Conservation (phyloP, 2,113 vertebrate genomes). For the Patagioenas fasciata region DNA sequence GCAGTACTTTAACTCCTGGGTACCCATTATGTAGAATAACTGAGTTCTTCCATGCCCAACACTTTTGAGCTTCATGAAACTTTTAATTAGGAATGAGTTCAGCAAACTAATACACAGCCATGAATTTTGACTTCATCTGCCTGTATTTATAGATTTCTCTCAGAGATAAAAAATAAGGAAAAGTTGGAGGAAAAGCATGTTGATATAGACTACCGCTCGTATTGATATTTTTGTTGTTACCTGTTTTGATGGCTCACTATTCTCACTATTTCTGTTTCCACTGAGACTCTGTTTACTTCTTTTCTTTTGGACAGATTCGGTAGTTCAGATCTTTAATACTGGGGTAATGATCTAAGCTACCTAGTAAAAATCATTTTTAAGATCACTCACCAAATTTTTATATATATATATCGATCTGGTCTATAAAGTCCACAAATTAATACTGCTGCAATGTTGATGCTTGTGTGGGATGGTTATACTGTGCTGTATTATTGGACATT, state of each 20-base stretch:
- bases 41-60: background rate
- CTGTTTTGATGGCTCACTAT: background rate
- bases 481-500: background rate
- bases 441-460: background rate
- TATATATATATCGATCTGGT: background rate
- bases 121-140: background rate
- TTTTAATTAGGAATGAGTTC: slow-evolving; percentile 10
- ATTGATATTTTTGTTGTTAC: background rate
- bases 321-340: background rate
- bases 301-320: background rate
- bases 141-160: background rate
- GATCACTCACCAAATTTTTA: background rate
- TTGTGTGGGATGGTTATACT: background rate
- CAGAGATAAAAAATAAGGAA: background rate
- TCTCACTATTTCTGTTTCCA: background rate
- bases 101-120: background rate
- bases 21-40: background rate
- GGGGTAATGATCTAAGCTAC: background rate
- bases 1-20: background rate
- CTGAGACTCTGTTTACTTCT: background rate
- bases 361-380: background rate
- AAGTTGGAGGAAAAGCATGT: background rate
- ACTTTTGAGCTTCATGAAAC: slow-evolving; percentile 3
- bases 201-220: background rate
- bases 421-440: background rate